A percentile compares a stretch with the other conserved stretches of the same genome.
phyloP scores from a whole-genome alignment of 2,888 invertebrate species.

The Mamestra brassicae region DNA sequence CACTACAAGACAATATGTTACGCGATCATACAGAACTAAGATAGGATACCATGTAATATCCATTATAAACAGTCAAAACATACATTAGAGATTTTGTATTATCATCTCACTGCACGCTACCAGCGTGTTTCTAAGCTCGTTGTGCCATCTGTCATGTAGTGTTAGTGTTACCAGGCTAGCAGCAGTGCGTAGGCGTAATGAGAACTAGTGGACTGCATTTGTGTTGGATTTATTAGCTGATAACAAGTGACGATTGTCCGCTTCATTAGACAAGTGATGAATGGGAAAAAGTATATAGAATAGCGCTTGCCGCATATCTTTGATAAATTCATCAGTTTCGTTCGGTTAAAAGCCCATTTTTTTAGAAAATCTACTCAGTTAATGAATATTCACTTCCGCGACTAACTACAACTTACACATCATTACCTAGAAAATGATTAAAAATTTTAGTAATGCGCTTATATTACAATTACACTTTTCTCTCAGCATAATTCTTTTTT shows the following conservation, averaged over 20 bases:
- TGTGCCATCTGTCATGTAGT: constrained; percentile 61
- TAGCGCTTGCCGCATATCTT: constrained; percentile 1
- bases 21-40: neutral
- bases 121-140: constrained; percentile 41
- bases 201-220: constrained; percentile 26
- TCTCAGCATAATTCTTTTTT: too few species aligned
- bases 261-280: constrained; percentile 40
- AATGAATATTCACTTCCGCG: neutral
- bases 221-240: constrained; percentile 25
- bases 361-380: neutral
- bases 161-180: constrained; percentile 41
- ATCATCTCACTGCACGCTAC: constrained; percentile 24
- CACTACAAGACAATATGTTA: neutral
- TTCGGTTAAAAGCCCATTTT: neutral
- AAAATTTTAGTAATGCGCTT: too few species aligned
- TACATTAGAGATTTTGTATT: constrained; percentile 20
- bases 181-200: constrained; percentile 62
- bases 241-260: constrained; percentile 30
- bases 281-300: constrained; percentile 9
- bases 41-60: neutral
- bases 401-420: neutral
- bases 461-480: too few species aligned
- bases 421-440: too few species aligned
- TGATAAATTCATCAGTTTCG: constrained; percentile 4
- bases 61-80: neutral